Conservation (phyloP, 2,888 invertebrate genomes). For the Trichopria drosophilae region DNA sequence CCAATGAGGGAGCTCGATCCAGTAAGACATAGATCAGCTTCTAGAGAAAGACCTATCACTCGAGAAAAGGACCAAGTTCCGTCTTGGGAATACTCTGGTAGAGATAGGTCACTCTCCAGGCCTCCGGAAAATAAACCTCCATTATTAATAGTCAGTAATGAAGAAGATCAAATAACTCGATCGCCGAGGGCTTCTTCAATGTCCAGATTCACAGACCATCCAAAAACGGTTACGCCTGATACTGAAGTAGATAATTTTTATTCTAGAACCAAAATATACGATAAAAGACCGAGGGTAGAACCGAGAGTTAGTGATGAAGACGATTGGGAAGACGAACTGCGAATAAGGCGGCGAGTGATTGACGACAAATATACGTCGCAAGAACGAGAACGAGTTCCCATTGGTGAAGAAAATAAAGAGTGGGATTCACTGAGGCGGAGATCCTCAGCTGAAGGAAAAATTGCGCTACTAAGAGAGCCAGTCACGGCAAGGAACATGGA, state of each 20-base stretch:
- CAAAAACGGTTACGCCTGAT: constrained; percentile 44
- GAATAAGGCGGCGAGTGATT: constrained; percentile 44
- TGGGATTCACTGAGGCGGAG: constrained; percentile 45
- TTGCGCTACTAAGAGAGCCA: constrained; percentile 50
- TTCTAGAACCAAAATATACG: no score
- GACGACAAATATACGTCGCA: constrained; percentile 42
- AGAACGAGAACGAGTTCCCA: constrained; percentile 28
- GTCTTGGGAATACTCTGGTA: constrained; percentile 41
- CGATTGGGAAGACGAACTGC: constrained; percentile 51
- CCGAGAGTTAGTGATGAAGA: constrained; percentile 51
- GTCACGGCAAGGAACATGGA: constrained; percentile 50
- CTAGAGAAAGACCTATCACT: constrained; percentile 26
- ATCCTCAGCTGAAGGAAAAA: constrained; percentile 55
- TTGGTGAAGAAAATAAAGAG: constrained; percentile 40
- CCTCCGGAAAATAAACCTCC: constrained; percentile 35
- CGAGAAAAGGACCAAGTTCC: constrained; percentile 38
- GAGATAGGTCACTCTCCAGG: constrained; percentile 41
- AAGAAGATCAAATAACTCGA: constrained; percentile 35
- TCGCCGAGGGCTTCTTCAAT: constrained; percentile 37
- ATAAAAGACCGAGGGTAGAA: constrained; percentile 33
- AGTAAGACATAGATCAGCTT: constrained; percentile 28
- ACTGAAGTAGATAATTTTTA: constrained; percentile 39
- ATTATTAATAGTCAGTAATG: constrained; percentile 30
- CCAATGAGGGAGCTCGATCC: constrained; percentile 25
- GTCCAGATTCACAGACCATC: constrained; percentile 38